These are phyloP conservation scores for Piscicola geometra DNA, from an alignment of 2,888 invertebrate species.

Conservation along the genomic window DNA sequence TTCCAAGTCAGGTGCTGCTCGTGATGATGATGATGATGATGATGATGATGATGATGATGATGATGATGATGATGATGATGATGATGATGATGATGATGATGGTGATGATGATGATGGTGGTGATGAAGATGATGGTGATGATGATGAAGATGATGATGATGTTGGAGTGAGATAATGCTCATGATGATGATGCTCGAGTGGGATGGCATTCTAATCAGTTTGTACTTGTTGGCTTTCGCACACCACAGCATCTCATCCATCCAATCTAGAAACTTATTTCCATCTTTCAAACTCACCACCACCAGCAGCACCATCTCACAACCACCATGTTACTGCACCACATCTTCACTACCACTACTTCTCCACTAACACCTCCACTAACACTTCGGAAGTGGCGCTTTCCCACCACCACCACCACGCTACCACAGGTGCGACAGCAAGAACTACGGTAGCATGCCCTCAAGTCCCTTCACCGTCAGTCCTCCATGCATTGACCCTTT, in stretches of 20 bases:
- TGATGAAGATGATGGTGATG: constrained; percentile 31
- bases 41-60: no score
- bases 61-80: constrained; percentile 22
- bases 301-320: no score
- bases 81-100: constrained; percentile 20
- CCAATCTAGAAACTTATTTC: no score
- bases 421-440: not conserved
- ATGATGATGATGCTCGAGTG: constrained; percentile 2
- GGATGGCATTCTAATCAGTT: not conserved
- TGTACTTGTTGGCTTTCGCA: no score
- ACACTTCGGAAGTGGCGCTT: no score
- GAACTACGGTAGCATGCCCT: not conserved
- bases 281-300: no score
- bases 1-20: not conserved
- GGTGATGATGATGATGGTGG: constrained; percentile 36
- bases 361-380: no score
- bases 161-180: constrained; percentile 3
- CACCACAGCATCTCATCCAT: no score
- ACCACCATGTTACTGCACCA: no score
- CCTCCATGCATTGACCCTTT: not conserved
- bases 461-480: not conserved
- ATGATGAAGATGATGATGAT: constrained; percentile 35
- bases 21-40: constrained; percentile 1
- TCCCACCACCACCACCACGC: no score
- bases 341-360: no score